A percentile compares a stretch with the other conserved stretches of the same genome.
Evolutionary conservation across 2,113 vertebrate genomes (phyloP).

Genomic region (Malurus melanocephalus): DNA sequence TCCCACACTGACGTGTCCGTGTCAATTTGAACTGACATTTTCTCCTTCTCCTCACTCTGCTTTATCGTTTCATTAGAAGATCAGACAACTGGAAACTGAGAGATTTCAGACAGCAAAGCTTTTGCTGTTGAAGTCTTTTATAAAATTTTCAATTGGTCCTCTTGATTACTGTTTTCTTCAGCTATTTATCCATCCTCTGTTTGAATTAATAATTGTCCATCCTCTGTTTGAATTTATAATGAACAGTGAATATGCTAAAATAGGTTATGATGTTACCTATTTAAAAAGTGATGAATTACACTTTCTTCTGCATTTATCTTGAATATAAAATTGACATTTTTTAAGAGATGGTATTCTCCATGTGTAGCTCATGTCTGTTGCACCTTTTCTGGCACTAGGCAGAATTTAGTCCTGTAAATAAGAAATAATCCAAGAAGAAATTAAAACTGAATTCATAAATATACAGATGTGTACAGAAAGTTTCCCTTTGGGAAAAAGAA

Average conservation of each 20-base stretch:
- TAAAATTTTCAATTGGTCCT: background rate
- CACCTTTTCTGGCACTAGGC: background rate
- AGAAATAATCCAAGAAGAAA: background rate
- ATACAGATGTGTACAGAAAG: background rate
- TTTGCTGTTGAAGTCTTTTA: background rate
- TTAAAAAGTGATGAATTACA: background rate
- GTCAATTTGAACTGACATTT: background rate
- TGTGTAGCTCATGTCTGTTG: background rate
- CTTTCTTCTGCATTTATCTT: background rate
- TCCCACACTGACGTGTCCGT: fast-evolving
- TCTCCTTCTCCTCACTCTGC: background rate
- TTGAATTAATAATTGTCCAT: background rate
- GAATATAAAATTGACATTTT: background rate
- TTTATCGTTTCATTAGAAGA: background rate
- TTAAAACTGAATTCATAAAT: background rate
- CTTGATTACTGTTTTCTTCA: background rate
- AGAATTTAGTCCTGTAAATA: background rate
- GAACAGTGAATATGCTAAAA: background rate
- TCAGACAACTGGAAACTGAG: background rate
- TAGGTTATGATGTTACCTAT: background rate
- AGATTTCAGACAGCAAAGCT: background rate
- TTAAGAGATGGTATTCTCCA: background rate
- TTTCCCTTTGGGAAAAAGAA: fast-evolving
- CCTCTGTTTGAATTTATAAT: background rate
- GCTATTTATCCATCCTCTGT: background rate